phyloP scores from a whole-genome alignment of 2,888 invertebrate species.

The Amblyjoppa proteus region DNA sequence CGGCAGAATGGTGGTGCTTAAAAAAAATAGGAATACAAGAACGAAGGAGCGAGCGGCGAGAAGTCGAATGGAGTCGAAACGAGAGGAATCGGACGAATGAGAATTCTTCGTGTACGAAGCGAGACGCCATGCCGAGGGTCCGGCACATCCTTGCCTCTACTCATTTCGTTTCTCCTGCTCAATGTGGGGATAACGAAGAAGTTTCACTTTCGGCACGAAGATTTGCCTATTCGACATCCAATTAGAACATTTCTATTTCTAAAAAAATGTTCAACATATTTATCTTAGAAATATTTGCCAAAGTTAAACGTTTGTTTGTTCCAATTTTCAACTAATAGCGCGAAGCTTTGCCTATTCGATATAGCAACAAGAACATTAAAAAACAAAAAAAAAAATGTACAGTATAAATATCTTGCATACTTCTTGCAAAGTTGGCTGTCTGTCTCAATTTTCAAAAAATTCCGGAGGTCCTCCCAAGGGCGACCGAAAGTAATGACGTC shows the following conservation, averaged over 20 bases:
- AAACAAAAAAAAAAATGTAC: too few relatives aligned
- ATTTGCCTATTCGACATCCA: slow-evolving; percentile 13
- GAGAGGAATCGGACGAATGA: slow-evolving; percentile 80
- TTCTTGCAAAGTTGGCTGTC: neutral
- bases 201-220: slow-evolving; percentile 23
- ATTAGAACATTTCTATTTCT: slow-evolving; percentile 10
- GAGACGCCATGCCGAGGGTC: slow-evolving; percentile 76
- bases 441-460: too few relatives aligned
- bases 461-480: too few relatives aligned
- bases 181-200: slow-evolving; percentile 26
- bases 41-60: slow-evolving; percentile 58
- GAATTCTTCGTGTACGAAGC: slow-evolving; percentile 74
- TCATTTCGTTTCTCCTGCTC: slow-evolving; percentile 9
- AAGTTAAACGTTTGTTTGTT: neutral
- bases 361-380: slow-evolving; percentile 7
- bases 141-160: slow-evolving; percentile 34
- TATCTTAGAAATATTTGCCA: neutral
- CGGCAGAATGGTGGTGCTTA: slow-evolving; percentile 57
- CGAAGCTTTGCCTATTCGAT: slow-evolving; percentile 15
- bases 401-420: neutral
- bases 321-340: too few relatives aligned
- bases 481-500: too few relatives aligned
- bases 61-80: slow-evolving; percentile 72
- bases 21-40: slow-evolving; percentile 48
- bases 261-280: neutral